Conservation (phyloP, 2,888 invertebrate genomes). For the Conops quadrifasciatus region DNA sequence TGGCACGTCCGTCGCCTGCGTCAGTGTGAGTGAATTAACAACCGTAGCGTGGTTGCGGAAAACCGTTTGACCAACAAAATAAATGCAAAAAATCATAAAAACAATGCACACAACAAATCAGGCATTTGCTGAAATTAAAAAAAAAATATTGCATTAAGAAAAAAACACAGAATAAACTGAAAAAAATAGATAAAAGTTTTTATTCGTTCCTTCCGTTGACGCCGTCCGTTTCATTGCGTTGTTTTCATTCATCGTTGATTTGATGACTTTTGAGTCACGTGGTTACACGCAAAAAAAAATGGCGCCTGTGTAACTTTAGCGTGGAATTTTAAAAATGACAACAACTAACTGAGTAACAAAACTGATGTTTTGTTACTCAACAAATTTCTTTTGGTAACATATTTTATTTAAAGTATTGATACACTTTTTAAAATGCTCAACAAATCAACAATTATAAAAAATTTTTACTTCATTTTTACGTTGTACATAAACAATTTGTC, state of each 20-base stretch:
- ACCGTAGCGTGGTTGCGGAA: constrained; percentile 43
- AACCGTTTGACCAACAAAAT: constrained; percentile 50
- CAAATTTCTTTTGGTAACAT: too few species aligned
- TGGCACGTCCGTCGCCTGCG: constrained; percentile 18
- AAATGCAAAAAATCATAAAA: constrained; percentile 31
- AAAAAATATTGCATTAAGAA: constrained; percentile 30
- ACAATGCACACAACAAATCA: constrained; percentile 25
- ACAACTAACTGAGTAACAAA: not conserved
- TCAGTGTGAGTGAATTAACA: constrained; percentile 50
- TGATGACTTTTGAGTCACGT: not conserved
- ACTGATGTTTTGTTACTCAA: too few species aligned
- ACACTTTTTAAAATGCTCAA: too few species aligned
- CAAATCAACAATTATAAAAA: too few species aligned
- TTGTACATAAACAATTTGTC: too few species aligned
- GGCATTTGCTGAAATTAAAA: constrained; percentile 30
- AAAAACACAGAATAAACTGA: constrained; percentile 13
- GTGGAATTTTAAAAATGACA: not conserved
- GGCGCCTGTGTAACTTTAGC: too few species aligned
- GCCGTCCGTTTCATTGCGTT: too few species aligned
- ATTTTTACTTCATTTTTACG: too few species aligned
- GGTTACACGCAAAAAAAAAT: constrained; percentile 5
- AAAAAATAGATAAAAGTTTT: constrained; percentile 17
- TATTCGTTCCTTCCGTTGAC: too few species aligned
- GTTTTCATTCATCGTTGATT: too few species aligned
- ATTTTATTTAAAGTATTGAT: too few species aligned